Evolutionary conservation across 1,140 invertebrate genomes (phyloP), one percentile per base, ranked within the genome.

Genomic region (Zeugodacus cucurbitae): DNA sequence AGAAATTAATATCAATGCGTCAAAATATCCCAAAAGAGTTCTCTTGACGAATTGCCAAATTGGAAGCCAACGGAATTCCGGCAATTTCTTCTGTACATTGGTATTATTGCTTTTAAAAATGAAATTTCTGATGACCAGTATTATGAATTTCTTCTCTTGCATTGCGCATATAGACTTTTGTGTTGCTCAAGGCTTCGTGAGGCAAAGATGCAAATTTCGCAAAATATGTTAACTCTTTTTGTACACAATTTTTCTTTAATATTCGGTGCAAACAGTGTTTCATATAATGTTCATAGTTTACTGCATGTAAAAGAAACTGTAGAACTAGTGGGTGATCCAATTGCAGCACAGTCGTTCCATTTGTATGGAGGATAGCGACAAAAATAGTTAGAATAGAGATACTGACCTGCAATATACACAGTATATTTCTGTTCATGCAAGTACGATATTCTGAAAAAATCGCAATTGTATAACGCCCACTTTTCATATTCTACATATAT

Each of bases 141-240:
- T 17, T 29, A 86, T 6, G 34, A 62, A 59, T 64, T 87, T 37
- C 57, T 41, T 1, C 32, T 87, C n/a, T 34, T 87, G 26, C 57
- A 87, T 62, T 87, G 86, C 37, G 37, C 78, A 54, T 85, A 85
- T 48, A 85, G 44, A 85, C 14, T 85, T 11, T 14, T 85, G 14
- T 54, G 78, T 54, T 48, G 41, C 26, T 22, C 78, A 54, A 85
- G n/a, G n/a, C n/a, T n/a, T n/a, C n/a, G n/a, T n/a, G n/a, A n/a
- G n/a, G n/a, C n/a, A n/a, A n/a, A n/a, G n/a, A n/a, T n/a, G n/a
- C n/a, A n/a, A n/a, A n/a, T n/a, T n/a, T n/a, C n/a, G n/a, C n/a
- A n/a, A n/a, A n/a, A n/a, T n/a, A n/a, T n/a, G n/a, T n/a, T n/a
- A n/a, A 85, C 5, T n/a, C 4, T 85, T n/a, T 57, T 85, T 57